A percentile compares a stretch with the other conserved stretches of the same genome.
phyloP scores from a whole-genome alignment of 30 jellyfish, hydroid and myxozoan genomes.

The Hydractinia symbiolongicarpus region DNA sequence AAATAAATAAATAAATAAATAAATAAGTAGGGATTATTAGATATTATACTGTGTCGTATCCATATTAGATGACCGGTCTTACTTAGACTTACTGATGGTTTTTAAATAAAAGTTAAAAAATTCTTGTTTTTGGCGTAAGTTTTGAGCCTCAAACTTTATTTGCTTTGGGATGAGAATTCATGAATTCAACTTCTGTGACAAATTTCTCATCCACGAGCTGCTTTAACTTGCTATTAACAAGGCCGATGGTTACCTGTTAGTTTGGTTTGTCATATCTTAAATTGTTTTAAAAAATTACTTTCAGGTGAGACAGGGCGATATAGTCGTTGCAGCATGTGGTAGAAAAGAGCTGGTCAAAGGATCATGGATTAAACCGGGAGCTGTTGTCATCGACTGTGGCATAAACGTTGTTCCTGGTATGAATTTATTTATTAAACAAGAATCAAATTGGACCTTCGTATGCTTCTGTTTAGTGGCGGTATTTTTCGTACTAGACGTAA shows the following conservation, averaged over 20 bases:
- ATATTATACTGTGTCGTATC: too few relatives aligned
- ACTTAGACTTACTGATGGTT: too few relatives aligned
- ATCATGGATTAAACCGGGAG: constrained; percentile 96
- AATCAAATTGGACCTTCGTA: background rate
- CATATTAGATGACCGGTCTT: background rate
- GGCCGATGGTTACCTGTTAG: too few relatives aligned
- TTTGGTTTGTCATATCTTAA: background rate
- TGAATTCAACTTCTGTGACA: too few relatives aligned
- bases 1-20: too few relatives aligned
- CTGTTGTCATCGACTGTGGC: constrained; percentile 98
- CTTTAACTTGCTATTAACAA: too few relatives aligned
- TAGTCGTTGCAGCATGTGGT: constrained; percentile 98
- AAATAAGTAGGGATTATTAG: too few relatives aligned
- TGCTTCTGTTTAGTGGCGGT: background rate
- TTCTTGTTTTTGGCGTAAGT: too few relatives aligned
- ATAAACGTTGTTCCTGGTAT: constrained; percentile 88
- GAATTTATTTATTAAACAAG: too few relatives aligned
- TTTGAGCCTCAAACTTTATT: too few relatives aligned
- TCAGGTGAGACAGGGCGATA: constrained; percentile 84
- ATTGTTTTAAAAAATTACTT: background rate
- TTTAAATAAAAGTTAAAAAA: too few relatives aligned
- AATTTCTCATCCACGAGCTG: background rate
- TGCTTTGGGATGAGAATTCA: too few relatives aligned
- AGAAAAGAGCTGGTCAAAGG: constrained; percentile 89
- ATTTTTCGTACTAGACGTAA: background rate